Base-by-base conservation (phyloP, 2,113 vertebrate species). In the Alaudala cheleensis region DNA sequence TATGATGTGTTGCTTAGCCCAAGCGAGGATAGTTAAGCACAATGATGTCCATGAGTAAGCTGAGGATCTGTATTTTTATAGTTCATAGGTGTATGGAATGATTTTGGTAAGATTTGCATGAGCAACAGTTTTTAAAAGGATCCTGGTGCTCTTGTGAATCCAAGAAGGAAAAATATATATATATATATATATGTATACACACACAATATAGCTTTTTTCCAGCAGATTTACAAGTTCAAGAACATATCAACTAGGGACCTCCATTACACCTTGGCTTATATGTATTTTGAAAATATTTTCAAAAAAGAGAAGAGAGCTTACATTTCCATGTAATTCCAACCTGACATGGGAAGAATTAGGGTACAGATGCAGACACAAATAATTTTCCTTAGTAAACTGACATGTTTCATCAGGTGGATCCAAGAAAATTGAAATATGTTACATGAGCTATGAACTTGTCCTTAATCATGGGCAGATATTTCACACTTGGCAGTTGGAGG, bases 61-160 rank as follows among this genome's bases (percentile, higher is more conserved):
- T 49, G 53, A 74, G 11, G 53, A 67, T 47, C 37, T 56, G 5
- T 40, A 19, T 33, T 28, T 78, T 77, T 74, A 37, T n/a, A 79
- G n/a, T 47, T 79, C 4, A 12, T 28, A 47, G 19, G 3, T 56
- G 10, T 25, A 39, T 40, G 23, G 16, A 6, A 61, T 51, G 26
- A 66, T 56, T 81, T 70, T 34, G 21, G 19, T 70, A 85, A 62
- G 44, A 84, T 40, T 60, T 67, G 11, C 9, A n/a, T 33, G 25
- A 71, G 50, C 19, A 84, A 72, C 5, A 44, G 1, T 50, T 69
- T 73, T 76, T 26, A 23, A 80, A 88, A 83, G 5, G 54, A 58
- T 70, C 6, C 44, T 0, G 0, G 6, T 69, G 34, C 40, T 77
- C 6, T 18, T 72, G 42, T 40, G n/a, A 80, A 37, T 45, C 11